Evolutionary conservation across 2,797 vertebrate species (phyloP), one percentile per base, ranked within the genome.

Genomic region (Silurus lanzhouensis): DNA sequence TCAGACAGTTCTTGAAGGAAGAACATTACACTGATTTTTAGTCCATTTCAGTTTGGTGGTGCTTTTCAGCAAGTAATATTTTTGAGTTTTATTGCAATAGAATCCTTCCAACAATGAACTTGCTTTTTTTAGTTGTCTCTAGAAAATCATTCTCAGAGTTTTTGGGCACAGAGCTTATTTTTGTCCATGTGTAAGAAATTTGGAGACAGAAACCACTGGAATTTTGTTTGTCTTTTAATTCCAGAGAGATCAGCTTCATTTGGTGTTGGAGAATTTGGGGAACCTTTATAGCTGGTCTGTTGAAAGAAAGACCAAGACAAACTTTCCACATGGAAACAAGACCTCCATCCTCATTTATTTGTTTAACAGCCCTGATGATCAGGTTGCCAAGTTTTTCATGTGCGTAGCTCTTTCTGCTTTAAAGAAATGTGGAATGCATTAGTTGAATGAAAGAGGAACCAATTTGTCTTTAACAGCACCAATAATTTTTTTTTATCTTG

Each of bases 181-280:
- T 82, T 81, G 60, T 75, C 5, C 79, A 76, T 83, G 83, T 67
- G 70, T 61, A 78, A 88, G 71, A 68, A 77, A n/a, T 66, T 46
- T 84, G 80, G 77, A 75, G 31, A 80, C 63, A 60, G 46, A 72
- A 83, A 60, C 78, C 76, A 60, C 60, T 31, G 82, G 14, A 58
- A 74, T 31, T 14, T 25, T 86, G 74, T 85, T 87, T 87, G 58
- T 76, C 81, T 88, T 89, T 88, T 75, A 68, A 55, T 83, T 89
- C 76, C 70, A 81, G 71, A 87, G 71, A 74, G 20, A 55, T 52
- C 13, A 81, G 78, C 46, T 86, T 70, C 31, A 25, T 61, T 64
- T 31, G 5, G 10, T 20, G 46, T 31, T 72, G 17, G 5, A 70
- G 71, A 60, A 27, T 61, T 78, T 66, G 19, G 70, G 20, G n/a